Evolutionary conservation across 1,140 invertebrate genomes (phyloP), one percentile per base, ranked within the genome.

Genomic region (Caerostris extrusa): DNA sequence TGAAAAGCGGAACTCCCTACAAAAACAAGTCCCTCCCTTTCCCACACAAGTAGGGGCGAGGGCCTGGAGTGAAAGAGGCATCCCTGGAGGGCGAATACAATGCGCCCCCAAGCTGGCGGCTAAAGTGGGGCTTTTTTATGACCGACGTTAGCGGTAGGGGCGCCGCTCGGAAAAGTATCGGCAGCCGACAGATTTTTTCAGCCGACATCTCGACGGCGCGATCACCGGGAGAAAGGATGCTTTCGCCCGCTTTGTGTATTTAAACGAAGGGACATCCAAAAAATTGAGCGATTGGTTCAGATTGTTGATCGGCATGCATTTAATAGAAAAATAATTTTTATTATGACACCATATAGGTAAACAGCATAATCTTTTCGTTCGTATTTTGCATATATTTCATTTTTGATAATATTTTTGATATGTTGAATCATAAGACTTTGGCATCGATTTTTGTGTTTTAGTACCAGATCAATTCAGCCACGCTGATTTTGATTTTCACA

Each of bases 61-160:
- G 71, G 50, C 71, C 71, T 77, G 71, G 71, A 77, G 71, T 77
- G 71, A 77, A 77, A 85, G 83, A 60, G 83, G n/a, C 57, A 58
- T 85, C 83, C 83, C 83, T 85, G 83, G 83, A 85, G 83, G 83
- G 83, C 83, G 71, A 77, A 77, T 77, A 77, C 71, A 77, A 77
- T 77, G 71, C 71, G 71, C 71, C 71, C 69, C n/a, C 83, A 58
- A 58, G 82, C 82, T 85, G 82, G 58, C 83, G 83, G 83, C 83
- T 58, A 34, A 81, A 81, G 71, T 81, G 71, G 34, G 71, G 34
- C 71, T 81, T 85, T 81, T 85, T 85, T 85, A 85, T 58, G 83
- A 60, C 83, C 83, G 83, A 60, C 83, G 56, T 85, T 85, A 56
- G 56, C 83, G 83, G 83, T 10, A 85, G 55, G 55, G 55, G 56